A percentile compares a stretch with the other conserved stretches of the same genome.
Evolutionary conservation across 2,797 vertebrate species (phyloP).

Genomic region (Sebastes minor): DNA sequence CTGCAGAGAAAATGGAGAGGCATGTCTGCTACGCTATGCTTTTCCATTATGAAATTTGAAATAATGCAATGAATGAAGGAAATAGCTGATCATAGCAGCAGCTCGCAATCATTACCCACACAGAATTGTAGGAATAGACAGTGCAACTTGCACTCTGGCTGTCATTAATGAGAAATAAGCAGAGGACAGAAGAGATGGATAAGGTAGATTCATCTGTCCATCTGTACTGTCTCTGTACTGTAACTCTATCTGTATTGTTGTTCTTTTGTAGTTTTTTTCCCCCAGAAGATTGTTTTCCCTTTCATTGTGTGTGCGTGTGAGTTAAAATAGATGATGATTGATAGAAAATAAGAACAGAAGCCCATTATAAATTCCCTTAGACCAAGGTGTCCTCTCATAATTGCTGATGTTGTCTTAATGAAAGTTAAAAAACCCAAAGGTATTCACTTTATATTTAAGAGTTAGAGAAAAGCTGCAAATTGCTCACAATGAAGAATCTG

Average conservation of each 20-base stretch:
- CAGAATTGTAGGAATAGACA: neutral
- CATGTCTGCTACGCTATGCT: slow-evolving; percentile 18
- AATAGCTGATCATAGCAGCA: slow-evolving; percentile 16
- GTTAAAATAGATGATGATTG: neutral
- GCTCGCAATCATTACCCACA: neutral
- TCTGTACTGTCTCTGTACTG: neutral
- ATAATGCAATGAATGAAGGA: slow-evolving; percentile 44
- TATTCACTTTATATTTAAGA: neutral
- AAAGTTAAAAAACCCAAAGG: neutral
- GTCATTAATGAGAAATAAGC: neutral
- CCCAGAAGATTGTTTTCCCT: neutral
- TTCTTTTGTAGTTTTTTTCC: neutral
- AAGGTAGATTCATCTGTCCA: neutral
- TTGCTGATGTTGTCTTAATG: neutral
- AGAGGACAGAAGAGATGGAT: neutral
- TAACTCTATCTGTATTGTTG: neutral
- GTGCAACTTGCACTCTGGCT: neutral
- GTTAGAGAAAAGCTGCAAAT: neutral
- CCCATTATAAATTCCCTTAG: neutral
- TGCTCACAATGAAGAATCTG: neutral
- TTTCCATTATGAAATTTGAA: slow-evolving; percentile 48
- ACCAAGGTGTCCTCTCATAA: neutral
- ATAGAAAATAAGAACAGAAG: neutral
- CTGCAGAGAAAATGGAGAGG: slow-evolving; percentile 58
- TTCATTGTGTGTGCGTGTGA: neutral